Base-by-base conservation (phyloP, 1,140 invertebrate species). In the Dendroctonus valens region DNA sequence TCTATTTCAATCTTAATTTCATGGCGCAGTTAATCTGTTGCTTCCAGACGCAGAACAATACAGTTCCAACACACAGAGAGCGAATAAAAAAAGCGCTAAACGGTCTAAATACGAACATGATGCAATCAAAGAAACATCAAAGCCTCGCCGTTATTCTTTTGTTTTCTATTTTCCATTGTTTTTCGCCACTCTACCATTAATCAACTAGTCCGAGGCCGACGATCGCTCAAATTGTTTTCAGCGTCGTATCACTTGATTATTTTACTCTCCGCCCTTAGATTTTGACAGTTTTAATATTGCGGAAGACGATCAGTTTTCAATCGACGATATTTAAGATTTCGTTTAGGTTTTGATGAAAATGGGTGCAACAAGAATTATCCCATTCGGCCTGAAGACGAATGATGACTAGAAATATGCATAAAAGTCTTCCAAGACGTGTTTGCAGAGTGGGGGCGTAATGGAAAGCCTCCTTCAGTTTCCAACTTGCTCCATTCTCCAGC, bases 121-220 rank as follows among this genome's bases (percentile, higher is more conserved):
- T 55, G 65, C 46, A 67, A 67, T 67, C 65, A 52, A 54, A 67
- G 65, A 60, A 60, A 67, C 65, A 67, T 67, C 65, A 67, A 67
- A 67, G 65, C 65, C 26, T 39, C 51, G 39, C 65, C 65, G 65
- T 67, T 60, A 67, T 67, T 67, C 65, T 44, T 67, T 67, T 67
- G 65, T 67, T 60, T 67, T 67, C 65, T 59, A 59, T 67, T 67
- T 67, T 67, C 57, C 57, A 67, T 67, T 67, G 65, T 67, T 67
- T 67, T 67, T 67, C 58, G 65, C 65, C 65, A 67, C 65, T 67
- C 57, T 67, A 60, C 65, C 65, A 67, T 67, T 67, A 67, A 67
- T 67, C 57, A 67, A 59, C 40, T 55, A 59, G 49, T 48, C 41
- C 41, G 15, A n/a, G n/a, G 49, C 39, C 48, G 48, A 54, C 41